Conservation (phyloP, 2,888 invertebrate genomes). For the Alcis repandata region DNA sequence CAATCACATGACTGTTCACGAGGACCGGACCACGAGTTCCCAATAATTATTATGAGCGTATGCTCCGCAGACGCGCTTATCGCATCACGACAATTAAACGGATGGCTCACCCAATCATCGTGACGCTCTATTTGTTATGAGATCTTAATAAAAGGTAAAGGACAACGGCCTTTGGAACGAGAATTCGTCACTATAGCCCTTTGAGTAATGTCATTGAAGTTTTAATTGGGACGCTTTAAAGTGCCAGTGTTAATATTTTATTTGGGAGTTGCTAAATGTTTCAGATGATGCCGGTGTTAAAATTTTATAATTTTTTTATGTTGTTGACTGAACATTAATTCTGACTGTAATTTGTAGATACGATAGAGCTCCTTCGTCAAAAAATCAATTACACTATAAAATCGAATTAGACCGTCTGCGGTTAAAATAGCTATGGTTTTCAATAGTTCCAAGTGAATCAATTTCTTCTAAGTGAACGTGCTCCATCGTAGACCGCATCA, state of each 20-base stretch:
- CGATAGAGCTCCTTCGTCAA: too few relatives aligned
- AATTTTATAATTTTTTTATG: too few relatives aligned
- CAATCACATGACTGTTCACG: slow-evolving; percentile 82
- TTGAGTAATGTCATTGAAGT: background rate
- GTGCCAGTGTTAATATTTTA: background rate
- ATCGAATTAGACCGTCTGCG: too few relatives aligned
- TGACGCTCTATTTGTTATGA: slow-evolving; percentile 62
- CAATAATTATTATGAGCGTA: slow-evolving; percentile 68
- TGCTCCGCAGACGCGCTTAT: slow-evolving; percentile 63
- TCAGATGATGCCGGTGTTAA: too few relatives aligned
- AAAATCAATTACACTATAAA: too few relatives aligned
- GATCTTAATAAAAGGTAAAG: slow-evolving; percentile 66
- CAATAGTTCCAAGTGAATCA: too few relatives aligned
- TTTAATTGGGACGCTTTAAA: background rate
- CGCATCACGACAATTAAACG: slow-evolving; percentile 65
- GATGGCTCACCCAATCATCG: slow-evolving; percentile 65
- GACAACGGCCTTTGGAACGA: slow-evolving; percentile 60
- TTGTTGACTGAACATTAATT: too few relatives aligned
- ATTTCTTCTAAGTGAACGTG: too few relatives aligned
- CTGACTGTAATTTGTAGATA: too few relatives aligned
- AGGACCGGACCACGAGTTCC: slow-evolving; percentile 78
- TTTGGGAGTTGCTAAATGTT: background rate
- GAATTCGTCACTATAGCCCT: slow-evolving; percentile 25
- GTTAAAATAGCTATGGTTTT: too few relatives aligned
- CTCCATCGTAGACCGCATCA: too few relatives aligned